These are phyloP conservation scores for Seriola quinqueradiata DNA, from an alignment of 2,113 vertebrate species.

Conservation along the genomic window DNA sequence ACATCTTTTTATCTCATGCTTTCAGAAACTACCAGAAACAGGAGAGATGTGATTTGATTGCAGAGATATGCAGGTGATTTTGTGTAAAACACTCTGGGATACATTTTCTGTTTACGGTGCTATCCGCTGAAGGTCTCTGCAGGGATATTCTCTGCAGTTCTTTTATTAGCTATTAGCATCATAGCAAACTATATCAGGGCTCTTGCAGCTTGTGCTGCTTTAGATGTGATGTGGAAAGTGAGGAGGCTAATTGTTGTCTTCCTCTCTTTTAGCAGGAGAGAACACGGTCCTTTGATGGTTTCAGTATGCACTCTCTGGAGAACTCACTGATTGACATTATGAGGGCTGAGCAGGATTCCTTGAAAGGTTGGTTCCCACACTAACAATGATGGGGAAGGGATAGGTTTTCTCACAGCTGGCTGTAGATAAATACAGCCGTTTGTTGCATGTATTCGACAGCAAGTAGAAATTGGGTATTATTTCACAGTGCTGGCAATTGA, in stretches of 20 bases:
- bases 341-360: conserved; percentile 99
- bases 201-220: conserved; percentile 21
- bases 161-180: conserved; percentile 39
- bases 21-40: not conserved
- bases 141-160: conserved; percentile 9
- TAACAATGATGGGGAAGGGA: conserved; percentile 30
- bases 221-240: conserved; percentile 33
- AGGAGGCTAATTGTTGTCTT: conserved; percentile 62
- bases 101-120: conserved; percentile 40
- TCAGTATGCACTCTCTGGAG: conserved; percentile 98
- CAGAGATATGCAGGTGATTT: conserved; percentile 5
- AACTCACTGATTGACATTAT: conserved; percentile 99
- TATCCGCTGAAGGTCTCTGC: conserved; percentile 10
- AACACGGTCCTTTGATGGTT: conserved; percentile 94
- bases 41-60: not conserved
- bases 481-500: not conserved
- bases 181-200: conserved; percentile 22
- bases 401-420: conserved; percentile 28
- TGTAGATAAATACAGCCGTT: conserved; percentile 9
- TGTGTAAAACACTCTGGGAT: conserved; percentile 7
- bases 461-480: conserved; percentile 1
- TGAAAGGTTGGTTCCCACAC: conserved; percentile 93
- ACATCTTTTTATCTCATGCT: not conserved
- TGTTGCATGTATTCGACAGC: conserved; percentile 25
- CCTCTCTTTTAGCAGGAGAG: conserved; percentile 90